Evolutionary conservation across 1,140 invertebrate species (phyloP).

Genomic region (Streblospio benedicti): DNA sequence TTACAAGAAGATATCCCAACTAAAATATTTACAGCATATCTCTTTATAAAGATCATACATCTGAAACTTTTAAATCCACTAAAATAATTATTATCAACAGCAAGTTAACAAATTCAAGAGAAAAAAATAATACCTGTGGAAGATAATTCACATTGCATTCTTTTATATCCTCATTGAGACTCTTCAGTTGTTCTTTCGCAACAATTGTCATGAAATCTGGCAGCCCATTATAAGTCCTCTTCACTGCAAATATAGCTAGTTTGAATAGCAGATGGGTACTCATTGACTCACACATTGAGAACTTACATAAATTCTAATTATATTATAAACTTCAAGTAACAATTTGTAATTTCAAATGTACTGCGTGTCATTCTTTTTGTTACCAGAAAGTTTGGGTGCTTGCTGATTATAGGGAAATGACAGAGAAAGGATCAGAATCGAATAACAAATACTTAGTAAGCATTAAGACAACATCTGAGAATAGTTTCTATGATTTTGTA

Average conservation of each 20-base stretch:
- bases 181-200: constrained; percentile 59
- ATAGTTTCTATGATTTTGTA: too few relatives aligned
- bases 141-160: constrained; percentile 68
- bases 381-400: too few relatives aligned
- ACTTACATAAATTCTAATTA: too few relatives aligned
- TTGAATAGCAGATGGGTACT: too few relatives aligned
- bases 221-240: constrained; percentile 43
- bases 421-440: constrained; percentile 7
- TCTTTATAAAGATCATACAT: background rate
- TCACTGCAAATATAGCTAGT: constrained; percentile 36
- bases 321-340: too few relatives aligned
- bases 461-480: too few relatives aligned
- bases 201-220: constrained; percentile 54
- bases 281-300: too few relatives aligned
- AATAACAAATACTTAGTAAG: constrained; percentile 11
- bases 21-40: constrained; percentile 33
- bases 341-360: too few relatives aligned
- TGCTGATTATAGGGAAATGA: too few relatives aligned
- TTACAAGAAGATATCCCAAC: constrained; percentile 66
- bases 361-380: too few relatives aligned
- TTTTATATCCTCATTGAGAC: constrained; percentile 57
- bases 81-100: background rate
- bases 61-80: background rate
- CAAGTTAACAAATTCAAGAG: background rate
- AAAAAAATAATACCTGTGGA: constrained; percentile 48